phyloP scores from a whole-genome alignment of 1,140 invertebrate genomes.

The Listronotus oregonensis region DNA sequence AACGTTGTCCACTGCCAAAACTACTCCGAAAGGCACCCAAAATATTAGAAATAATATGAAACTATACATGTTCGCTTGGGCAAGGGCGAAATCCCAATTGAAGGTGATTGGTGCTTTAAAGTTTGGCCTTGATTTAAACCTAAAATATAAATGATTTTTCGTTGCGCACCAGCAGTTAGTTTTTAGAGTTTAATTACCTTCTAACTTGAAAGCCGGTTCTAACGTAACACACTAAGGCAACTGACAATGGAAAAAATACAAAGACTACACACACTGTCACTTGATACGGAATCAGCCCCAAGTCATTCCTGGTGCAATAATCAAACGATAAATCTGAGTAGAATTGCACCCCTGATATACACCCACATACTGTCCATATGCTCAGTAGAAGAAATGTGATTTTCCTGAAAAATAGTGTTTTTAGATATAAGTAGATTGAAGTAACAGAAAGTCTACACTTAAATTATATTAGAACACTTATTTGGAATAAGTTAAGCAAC shows the following conservation, averaged over 20 bases:
- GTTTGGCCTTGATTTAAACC: conserved; percentile 57
- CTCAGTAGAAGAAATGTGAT: conserved; percentile 61
- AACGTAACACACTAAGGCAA: conserved; percentile 61
- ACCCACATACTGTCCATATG: conserved; percentile 60
- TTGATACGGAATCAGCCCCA: conserved; percentile 60
- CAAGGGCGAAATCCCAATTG: conserved; percentile 66
- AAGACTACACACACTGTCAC: conserved; percentile 61
- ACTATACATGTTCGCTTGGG: conserved; percentile 69
- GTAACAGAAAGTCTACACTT: too few species aligned
- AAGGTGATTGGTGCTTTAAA: conserved; percentile 69
- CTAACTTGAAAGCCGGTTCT: conserved; percentile 53
- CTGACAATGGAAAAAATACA: conserved; percentile 60
- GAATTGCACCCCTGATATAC: conserved; percentile 62
- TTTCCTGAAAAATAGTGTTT: conserved; percentile 50
- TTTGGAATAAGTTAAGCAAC: too few species aligned
- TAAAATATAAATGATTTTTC: not conserved
- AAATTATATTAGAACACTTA: too few species aligned
- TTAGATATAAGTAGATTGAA: too few species aligned
- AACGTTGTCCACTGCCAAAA: conserved; percentile 61
- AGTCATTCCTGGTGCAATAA: conserved; percentile 63
- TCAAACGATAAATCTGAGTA: conserved; percentile 64
- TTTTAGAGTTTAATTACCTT: conserved; percentile 21
- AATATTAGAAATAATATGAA: conserved; percentile 67
- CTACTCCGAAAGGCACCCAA: conserved; percentile 72
- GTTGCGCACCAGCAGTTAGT: conserved; percentile 20